Conservation (phyloP, 2,888 invertebrate species). For the Andrena fulva region DNA sequence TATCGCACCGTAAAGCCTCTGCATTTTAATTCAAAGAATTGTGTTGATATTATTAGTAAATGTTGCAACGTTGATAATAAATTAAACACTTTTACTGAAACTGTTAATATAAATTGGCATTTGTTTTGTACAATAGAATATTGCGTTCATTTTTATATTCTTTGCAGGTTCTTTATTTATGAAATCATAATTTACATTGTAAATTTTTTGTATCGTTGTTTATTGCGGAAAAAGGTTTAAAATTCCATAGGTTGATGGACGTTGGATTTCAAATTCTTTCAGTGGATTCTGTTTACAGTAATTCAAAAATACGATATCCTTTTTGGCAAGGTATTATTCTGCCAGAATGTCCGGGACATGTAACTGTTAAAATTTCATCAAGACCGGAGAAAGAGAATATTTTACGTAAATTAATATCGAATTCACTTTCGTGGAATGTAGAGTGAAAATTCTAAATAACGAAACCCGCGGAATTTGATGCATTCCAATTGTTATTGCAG, state of each 20-base stretch:
- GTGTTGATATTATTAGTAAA: too few relatives aligned
- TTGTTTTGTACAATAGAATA: not conserved
- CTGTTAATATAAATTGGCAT: not conserved
- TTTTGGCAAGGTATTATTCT: not conserved
- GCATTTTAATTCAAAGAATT: too few relatives aligned
- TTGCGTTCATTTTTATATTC: not conserved
- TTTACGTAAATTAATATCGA: not conserved
- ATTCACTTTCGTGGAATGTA: not conserved
- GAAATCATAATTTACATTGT: not conserved
- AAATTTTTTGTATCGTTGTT: not conserved
- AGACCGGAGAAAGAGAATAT: not conserved
- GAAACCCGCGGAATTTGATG: constrained; percentile 68
- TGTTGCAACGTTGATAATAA: too few relatives aligned
- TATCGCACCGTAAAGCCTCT: too few relatives aligned
- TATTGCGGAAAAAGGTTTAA: constrained; percentile 12
- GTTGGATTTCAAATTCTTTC: constrained; percentile 19
- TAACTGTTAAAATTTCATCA: too few relatives aligned
- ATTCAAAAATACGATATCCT: not conserved
- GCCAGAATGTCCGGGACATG: too few relatives aligned
- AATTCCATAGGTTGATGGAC: constrained; percentile 11
- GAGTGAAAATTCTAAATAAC: constrained; percentile 30
- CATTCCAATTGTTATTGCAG: constrained; percentile 70
- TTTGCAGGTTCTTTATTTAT: not conserved
- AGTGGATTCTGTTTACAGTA: not conserved
- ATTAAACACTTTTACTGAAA: not conserved